phyloP scores from a whole-genome alignment of 2,113 vertebrate genomes.

The Candoia aspera region DNA sequence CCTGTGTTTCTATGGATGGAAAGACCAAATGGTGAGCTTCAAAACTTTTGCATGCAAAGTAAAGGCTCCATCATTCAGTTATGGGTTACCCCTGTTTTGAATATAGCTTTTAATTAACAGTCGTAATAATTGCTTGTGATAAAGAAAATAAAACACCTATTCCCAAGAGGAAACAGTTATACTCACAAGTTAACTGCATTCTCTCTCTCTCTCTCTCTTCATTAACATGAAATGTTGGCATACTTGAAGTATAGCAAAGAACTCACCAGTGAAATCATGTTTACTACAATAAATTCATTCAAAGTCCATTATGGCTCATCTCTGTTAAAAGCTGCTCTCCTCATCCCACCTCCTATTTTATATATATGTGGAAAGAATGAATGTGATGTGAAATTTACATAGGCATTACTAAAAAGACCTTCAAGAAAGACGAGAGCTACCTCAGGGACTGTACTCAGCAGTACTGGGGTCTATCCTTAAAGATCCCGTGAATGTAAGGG shows the following conservation, averaged over 20 bases:
- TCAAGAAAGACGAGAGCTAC: background rate
- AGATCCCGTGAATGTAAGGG: background rate
- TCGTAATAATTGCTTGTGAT: background rate
- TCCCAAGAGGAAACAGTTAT: background rate
- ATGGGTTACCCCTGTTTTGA: background rate
- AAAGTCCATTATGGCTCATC: background rate
- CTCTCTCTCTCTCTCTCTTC: too few species aligned
- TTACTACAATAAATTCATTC: background rate
- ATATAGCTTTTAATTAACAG: background rate
- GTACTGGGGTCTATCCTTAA: background rate
- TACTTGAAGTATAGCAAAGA: background rate
- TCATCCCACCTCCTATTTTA: background rate
- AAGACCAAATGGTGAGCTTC: background rate
- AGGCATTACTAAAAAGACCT: background rate
- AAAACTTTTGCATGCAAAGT: background rate
- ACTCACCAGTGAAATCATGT: background rate
- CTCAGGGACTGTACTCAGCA: background rate
- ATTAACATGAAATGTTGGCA: background rate
- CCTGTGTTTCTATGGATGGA: background rate
- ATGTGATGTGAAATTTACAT: too few species aligned
- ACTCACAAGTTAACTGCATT: too few species aligned
- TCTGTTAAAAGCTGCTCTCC: background rate
- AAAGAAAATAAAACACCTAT: background rate
- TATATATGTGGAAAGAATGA: background rate
- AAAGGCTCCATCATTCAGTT: background rate